Evolutionary conservation across 2,888 invertebrate genomes (phyloP), one percentile per base, ranked within the genome.

Genomic region (Apodemia mormo): DNA sequence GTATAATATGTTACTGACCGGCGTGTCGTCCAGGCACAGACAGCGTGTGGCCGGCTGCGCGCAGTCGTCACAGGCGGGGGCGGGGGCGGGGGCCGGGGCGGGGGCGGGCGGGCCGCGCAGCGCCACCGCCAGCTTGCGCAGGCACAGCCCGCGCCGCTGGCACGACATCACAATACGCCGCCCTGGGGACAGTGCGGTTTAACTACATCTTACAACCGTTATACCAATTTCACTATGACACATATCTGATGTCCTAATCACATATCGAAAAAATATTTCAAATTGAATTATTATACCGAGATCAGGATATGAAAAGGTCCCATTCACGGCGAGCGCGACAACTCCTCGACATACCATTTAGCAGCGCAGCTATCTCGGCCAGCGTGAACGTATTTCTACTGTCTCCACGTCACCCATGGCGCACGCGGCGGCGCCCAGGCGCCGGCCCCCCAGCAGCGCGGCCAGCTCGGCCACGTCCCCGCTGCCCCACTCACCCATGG

Each of bases 361-460:
- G n/a, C n/a, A n/a, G n/a, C n/a, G n/a, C n/a, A n/a, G n/a, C n/a
- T n/a, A n/a, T n/a, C n/a, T n/a, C n/a, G n/a, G n/a, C n/a, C n/a
- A n/a, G n/a, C n/a, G n/a, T n/a, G n/a, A n/a, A n/a, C n/a, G n/a
- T n/a, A n/a, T n/a, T n/a, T n/a, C n/a, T n/a, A n/a, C n/a, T n/a
- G n/a, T n/a, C n/a, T n/a, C n/a, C n/a, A n/a, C n/a, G n/a, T 8
- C 10, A 49, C 12, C 10, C 8, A 49, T 49, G 49, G 12, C 33
- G 33, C 33, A 3, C 29, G 10, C 43, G 12, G 33, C 5, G 29
- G 30, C 29, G 9, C n/a, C 33, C 54, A 58, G 89, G 76, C 94
- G 90, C 73, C 0, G 96, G 96, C 66, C 95, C 94, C 73, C 94
- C 89, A 33, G 73, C 94, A 94, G 72, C 96, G 93, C 74, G 93